Percentiles rank a stretch among this genome's conserved stretches.
These are phyloP conservation scores for Leptocoma aspasia DNA, from an alignment of 2,113 vertebrate genomes.

Conservation along the genomic window DNA sequence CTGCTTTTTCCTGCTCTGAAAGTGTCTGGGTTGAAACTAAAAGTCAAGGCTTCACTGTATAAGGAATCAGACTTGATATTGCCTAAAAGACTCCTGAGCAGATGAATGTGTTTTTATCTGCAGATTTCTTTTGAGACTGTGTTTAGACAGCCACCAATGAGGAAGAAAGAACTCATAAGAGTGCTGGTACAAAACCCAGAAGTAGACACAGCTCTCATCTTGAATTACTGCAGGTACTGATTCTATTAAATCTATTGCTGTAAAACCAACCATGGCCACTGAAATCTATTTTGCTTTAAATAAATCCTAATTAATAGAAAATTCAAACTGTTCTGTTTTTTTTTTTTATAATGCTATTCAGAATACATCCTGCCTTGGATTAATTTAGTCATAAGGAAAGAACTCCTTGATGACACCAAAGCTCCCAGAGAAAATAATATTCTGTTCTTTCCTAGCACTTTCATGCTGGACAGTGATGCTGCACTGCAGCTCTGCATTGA, in stretches of 20 bases:
- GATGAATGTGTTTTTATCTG: slow-evolving; percentile 6
- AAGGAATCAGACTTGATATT: neutral
- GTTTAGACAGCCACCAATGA: slow-evolving; percentile 83
- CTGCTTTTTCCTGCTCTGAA: neutral
- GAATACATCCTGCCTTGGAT: neutral
- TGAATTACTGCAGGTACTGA: slow-evolving; percentile 89
- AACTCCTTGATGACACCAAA: neutral
- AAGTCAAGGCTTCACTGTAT: neutral
- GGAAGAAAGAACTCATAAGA: slow-evolving; percentile 85
- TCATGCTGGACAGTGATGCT: slow-evolving; percentile 80
- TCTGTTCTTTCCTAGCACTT: slow-evolving; percentile 75
- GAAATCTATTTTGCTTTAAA: neutral
- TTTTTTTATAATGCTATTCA: neutral
- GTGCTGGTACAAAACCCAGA: slow-evolving; percentile 82
- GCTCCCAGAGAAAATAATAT: neutral
- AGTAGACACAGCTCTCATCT: slow-evolving; percentile 81
- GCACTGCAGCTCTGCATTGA: slow-evolving; percentile 90
- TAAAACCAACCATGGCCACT: neutral
- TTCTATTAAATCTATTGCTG: neutral
- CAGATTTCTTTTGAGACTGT: slow-evolving; percentile 93
- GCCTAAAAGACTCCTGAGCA: neutral
- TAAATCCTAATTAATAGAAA: neutral
- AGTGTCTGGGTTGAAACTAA: neutral
- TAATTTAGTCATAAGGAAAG: neutral
- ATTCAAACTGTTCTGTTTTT: neutral